Evolutionary conservation across 1,140 invertebrate genomes (phyloP).

Genomic region (Cotesia glomerata): DNA sequence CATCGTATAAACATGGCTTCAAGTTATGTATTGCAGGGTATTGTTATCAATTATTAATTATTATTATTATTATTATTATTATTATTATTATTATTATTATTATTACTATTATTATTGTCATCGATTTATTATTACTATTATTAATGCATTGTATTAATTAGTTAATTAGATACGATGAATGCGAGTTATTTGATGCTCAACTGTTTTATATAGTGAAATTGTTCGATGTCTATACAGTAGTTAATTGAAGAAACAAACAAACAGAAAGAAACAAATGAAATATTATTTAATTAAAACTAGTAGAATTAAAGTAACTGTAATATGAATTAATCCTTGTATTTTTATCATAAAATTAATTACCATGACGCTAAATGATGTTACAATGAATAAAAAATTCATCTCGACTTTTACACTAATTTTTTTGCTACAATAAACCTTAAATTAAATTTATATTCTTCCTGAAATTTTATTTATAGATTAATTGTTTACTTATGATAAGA

Average conservation of each 20-base stretch:
- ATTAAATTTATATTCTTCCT: too few species aligned
- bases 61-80: conserved; percentile 10
- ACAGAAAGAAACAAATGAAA: conserved; percentile 7
- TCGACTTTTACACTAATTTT: not conserved
- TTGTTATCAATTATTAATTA: not conserved
- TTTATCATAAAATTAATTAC: conserved; percentile 9
- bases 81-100: not conserved
- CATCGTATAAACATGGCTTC: conserved; percentile 1
- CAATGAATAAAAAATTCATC: conserved; percentile 5
- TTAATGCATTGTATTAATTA: conserved; percentile 1
- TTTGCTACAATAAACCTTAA: not conserved
- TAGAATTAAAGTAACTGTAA: not conserved
- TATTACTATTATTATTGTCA: conserved; percentile 1
- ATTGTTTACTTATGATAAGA: too few species aligned
- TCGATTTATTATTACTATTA: not conserved
- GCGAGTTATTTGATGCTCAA: conserved; percentile 18
- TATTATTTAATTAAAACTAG: not conserved
- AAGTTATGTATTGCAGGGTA: conserved; percentile 24
- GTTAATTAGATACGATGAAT: not conserved
- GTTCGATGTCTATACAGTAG: conserved; percentile 21
- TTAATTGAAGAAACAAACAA: not conserved
- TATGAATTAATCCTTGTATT: conserved; percentile 16
- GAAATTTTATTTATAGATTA: too few species aligned
- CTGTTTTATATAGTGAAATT: conserved; percentile 13
- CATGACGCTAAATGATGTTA: conserved; percentile 1